A percentile compares a stretch with the other conserved stretches of the same genome.
Evolutionary conservation across 2,888 invertebrate genomes (phyloP).

Genomic region (Rhimphoctona megacephalus): DNA sequence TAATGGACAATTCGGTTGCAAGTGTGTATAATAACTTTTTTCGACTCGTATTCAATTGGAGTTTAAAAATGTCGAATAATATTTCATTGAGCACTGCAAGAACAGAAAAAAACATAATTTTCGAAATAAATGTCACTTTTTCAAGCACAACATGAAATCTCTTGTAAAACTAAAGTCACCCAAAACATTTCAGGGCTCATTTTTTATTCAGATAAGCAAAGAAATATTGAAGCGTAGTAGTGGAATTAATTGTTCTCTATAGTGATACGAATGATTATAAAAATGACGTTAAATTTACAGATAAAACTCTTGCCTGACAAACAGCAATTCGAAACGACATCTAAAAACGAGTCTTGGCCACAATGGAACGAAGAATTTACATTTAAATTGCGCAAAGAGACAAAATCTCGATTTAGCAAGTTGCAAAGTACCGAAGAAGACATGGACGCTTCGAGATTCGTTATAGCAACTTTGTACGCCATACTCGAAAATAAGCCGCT

Average conservation of each 20-base stretch:
- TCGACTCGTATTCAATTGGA: too few species aligned
- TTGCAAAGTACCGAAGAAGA: constrained; percentile 86
- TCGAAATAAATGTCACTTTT: neutral
- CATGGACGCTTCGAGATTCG: constrained; percentile 88
- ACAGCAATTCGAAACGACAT: constrained; percentile 90
- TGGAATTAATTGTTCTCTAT: too few species aligned
- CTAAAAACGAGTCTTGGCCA: constrained; percentile 92
- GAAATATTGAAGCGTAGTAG: neutral
- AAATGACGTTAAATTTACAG: constrained; percentile 77
- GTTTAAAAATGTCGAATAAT: neutral
- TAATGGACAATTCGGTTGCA: neutral
- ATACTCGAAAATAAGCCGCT: constrained; percentile 87
- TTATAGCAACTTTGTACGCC: constrained; percentile 90
- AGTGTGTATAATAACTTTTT: too few species aligned
- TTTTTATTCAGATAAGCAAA: constrained; percentile 47
- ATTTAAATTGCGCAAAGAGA: constrained; percentile 88
- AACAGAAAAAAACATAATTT: neutral
- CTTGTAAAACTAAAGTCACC: neutral
- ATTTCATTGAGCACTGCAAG: neutral
- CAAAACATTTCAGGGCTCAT: constrained; percentile 2
- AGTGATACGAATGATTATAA: neutral
- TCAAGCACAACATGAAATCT: neutral
- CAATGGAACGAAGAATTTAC: constrained; percentile 92
- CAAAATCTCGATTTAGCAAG: constrained; percentile 84
- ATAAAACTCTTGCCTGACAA: constrained; percentile 92